These are phyloP conservation scores for Aythya baeri DNA, from an alignment of 2,113 vertebrate species.

Conservation along the genomic window DNA sequence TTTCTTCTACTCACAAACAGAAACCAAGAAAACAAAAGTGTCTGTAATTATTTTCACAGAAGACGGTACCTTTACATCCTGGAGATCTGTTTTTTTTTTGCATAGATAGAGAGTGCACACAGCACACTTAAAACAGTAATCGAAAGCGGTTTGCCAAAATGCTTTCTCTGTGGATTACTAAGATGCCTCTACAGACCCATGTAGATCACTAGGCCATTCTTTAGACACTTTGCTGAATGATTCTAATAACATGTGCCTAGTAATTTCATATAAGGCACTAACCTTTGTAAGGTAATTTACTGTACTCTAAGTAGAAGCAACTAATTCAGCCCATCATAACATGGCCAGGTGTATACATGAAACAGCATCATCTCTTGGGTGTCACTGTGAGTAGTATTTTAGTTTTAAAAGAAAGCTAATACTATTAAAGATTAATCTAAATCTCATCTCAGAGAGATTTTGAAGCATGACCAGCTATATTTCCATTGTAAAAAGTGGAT, in stretches of 20 bases:
- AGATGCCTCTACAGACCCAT: background rate
- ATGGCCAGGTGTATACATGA: background rate
- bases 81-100: background rate
- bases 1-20: background rate
- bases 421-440: background rate
- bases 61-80: background rate
- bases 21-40: background rate
- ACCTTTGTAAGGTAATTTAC: background rate
- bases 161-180: background rate
- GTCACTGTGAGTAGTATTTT: background rate
- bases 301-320: background rate
- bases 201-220: background rate
- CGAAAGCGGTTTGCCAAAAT: background rate
- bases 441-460: background rate
- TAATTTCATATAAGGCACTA: background rate
- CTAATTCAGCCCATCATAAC: background rate
- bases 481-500: background rate
- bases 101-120: background rate
- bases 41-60: background rate
- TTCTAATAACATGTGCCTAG: background rate
- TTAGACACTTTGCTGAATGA: background rate
- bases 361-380: background rate
- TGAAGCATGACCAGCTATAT: background rate
- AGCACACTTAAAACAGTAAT: background rate
- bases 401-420: background rate